Base-by-base conservation (phyloP, 2,113 vertebrate genomes). In the Daphoenositta chrysoptera region DNA sequence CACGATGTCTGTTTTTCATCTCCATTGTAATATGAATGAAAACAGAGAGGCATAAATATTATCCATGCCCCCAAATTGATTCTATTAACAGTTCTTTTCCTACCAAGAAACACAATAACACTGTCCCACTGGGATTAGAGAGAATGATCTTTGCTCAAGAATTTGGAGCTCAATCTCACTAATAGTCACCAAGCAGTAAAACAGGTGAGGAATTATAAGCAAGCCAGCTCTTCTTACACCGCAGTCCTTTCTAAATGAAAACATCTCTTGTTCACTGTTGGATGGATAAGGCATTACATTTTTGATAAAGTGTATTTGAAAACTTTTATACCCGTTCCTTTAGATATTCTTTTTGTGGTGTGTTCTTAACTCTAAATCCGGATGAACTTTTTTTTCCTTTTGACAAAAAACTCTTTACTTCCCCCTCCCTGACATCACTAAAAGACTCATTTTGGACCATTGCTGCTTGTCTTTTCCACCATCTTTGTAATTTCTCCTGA, bases 1-100 rank as follows among this genome's bases (percentile, higher is more conserved):
- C 66, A 26, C 19, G 19, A 7, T 4, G 37, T 61, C 76, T 93
- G 79, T 26, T 95, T 95, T 93, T 92, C 70, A 83, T 76, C 93
- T 72, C 31, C 71, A 86, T 73, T 90, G 53, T 93, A 97, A 92
- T 73, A 65, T 44, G 79, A 97, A 76, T 81, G 77, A 87, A 92
- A 93, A 83, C 51, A 75, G 94, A 97, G n/a, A 89, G 51, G 24
- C 80, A 92, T 78, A 90, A 96, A 94, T 94, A 97, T 81, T 92
- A 85, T 78, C 93, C 88, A 75, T 64, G 80, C 30, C 82, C 93
- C 66, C 65, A 91, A 92, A 90, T 42, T 61, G 31, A 63, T 95
- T 92, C 77, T 87, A 86, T 93, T 96, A 94, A 91, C 54, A 92
- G 66, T 63, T 93, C 51, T 96, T 94, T 96, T 92, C 76, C 87